A percentile compares a stretch with the other conserved stretches of the same genome.
phyloP scores from a whole-genome alignment of 1,140 invertebrate species.

The Gonioctena quinquepunctata region DNA sequence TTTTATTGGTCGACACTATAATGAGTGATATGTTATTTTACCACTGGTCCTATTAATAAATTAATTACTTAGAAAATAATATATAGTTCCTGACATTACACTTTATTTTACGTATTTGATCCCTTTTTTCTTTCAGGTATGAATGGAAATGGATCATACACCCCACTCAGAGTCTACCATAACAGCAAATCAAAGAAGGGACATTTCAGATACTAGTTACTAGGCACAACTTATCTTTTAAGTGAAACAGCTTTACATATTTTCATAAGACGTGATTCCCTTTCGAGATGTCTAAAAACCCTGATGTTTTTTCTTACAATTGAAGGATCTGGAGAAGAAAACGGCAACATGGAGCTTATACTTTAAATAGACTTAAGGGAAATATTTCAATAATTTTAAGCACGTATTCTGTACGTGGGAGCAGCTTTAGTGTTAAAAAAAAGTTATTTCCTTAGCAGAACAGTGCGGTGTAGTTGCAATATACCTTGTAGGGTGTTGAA shows the following conservation, averaged over 20 bases:
- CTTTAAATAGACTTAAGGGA: too few relatives aligned
- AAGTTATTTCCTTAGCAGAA: too few relatives aligned
- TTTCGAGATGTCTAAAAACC: background rate
- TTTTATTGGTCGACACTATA: too few relatives aligned
- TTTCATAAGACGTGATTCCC: conserved; percentile 8
- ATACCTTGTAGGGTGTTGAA: too few relatives aligned
- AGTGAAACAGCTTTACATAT: conserved; percentile 15
- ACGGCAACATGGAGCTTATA: too few relatives aligned
- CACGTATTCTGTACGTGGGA: too few relatives aligned
- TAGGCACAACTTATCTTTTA: background rate
- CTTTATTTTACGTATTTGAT: background rate
- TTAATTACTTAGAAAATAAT: too few relatives aligned
- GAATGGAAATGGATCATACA: conserved; percentile 74
- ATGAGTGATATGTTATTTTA: too few relatives aligned
- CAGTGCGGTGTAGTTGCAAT: too few relatives aligned
- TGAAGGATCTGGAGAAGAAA: background rate
- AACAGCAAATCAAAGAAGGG: conserved; percentile 76
- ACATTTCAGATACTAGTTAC: conserved; percentile 72
- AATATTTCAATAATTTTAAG: too few relatives aligned
- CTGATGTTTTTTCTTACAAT: background rate
- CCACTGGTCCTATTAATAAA: too few relatives aligned
- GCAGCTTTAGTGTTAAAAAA: background rate
- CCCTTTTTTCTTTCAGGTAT: conserved; percentile 60
- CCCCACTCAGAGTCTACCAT: conserved; percentile 76
- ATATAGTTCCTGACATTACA: too few relatives aligned